Evolutionary conservation across 2,888 invertebrate species (phyloP).

Genomic region (Gastracanthus pulcherrimus): DNA sequence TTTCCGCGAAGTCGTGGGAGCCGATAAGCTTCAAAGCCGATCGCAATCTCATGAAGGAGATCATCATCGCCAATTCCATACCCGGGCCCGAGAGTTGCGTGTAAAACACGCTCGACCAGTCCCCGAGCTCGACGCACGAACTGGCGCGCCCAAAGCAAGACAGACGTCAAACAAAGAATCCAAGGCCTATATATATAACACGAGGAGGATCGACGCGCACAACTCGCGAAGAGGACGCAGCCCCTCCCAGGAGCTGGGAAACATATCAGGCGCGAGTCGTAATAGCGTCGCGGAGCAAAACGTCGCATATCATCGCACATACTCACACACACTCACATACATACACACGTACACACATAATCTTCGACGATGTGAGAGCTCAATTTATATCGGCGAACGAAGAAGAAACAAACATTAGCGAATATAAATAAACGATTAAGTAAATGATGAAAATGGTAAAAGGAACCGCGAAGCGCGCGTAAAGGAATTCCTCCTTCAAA

Average conservation of each 20-base stretch:
- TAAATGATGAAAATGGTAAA: conserved; percentile 7
- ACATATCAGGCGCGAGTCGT: conserved; percentile 32
- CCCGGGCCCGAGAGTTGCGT: conserved; percentile 95
- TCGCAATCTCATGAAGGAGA: conserved; percentile 76
- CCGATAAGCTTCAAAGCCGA: conserved; percentile 76
- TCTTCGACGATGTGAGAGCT: conserved; percentile 2
- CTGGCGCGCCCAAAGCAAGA: conserved; percentile 33
- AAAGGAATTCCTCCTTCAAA: conserved; percentile 40
- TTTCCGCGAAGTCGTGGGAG: conserved; percentile 76
- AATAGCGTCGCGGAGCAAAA: too few relatives aligned
- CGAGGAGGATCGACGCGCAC: not conserved
- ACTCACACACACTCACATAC: conserved; percentile 16
- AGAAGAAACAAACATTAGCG: conserved; percentile 25
- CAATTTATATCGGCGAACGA: not conserved
- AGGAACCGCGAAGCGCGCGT: conserved; percentile 4
- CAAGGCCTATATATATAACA: conserved; percentile 26
- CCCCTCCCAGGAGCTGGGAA: too few relatives aligned
- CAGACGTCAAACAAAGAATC: conserved; percentile 9
- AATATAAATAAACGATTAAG: conserved; percentile 32
- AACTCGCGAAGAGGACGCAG: too few relatives aligned
- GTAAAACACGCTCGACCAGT: conserved; percentile 77
- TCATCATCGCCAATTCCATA: conserved; percentile 89
- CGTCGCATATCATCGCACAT: conserved; percentile 27
- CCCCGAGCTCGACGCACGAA: conserved; percentile 47
- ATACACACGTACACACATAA: too few relatives aligned